A percentile compares a stretch with the other conserved stretches of the same genome.
Evolutionary conservation across 2,888 invertebrate genomes (phyloP).

Genomic region (Drosophila eohydei): DNA sequence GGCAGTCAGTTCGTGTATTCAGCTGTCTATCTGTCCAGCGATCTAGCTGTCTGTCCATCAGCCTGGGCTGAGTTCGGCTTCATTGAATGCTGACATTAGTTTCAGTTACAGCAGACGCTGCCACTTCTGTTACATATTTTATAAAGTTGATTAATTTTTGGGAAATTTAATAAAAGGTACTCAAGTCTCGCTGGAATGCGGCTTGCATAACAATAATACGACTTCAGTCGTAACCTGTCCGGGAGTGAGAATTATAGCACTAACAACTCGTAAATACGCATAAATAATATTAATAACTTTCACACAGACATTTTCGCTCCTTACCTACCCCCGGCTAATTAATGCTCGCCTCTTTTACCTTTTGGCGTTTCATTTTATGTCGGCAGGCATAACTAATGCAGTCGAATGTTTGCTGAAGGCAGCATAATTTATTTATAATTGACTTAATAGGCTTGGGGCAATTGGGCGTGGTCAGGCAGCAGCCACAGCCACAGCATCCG

Average conservation of each 20-base stretch:
- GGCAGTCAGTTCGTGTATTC: not conserved
- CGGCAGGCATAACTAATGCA: constrained; percentile 31
- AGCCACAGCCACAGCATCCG: constrained; percentile 26
- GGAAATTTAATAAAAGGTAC: constrained; percentile 3
- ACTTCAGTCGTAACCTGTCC: not conserved
- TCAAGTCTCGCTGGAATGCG: not conserved
- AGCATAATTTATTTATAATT: constrained; percentile 79
- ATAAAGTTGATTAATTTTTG: constrained; percentile 42
- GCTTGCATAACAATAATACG: not conserved
- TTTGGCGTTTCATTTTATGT: constrained; percentile 21
- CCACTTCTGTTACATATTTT: constrained; percentile 62
- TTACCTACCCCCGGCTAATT: constrained; percentile 31
- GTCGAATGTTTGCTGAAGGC: constrained; percentile 48
- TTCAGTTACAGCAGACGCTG: constrained; percentile 47
- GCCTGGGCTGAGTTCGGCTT: not conserved
- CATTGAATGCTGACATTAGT: constrained; percentile 28
- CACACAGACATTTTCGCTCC: constrained; percentile 20
- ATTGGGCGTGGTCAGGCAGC: constrained; percentile 23
- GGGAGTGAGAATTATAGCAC: constrained; percentile 29
- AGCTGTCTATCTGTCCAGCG: constrained; percentile 14
- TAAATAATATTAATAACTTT: constrained; percentile 74
- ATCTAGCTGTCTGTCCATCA: constrained; percentile 14
- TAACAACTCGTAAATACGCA: constrained; percentile 40
- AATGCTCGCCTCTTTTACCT: constrained; percentile 21
- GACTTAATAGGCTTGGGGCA: constrained; percentile 64